phyloP scores from a whole-genome alignment of 2,888 invertebrate genomes.

The Apantesis nais region DNA sequence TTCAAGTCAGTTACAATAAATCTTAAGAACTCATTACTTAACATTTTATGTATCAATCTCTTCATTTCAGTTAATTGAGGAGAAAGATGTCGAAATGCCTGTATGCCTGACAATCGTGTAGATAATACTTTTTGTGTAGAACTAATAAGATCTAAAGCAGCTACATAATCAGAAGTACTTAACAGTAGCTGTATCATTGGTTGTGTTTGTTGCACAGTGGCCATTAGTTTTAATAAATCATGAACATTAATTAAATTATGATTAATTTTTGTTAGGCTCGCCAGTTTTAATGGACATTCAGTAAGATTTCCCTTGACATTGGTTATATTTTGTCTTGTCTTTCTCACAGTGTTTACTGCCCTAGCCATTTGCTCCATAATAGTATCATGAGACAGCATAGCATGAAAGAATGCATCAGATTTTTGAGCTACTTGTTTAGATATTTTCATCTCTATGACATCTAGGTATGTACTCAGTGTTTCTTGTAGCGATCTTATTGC shows the following conservation, averaged over 20 bases:
- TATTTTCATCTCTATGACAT: conserved; percentile 97
- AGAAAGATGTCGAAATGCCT: conserved; percentile 97
- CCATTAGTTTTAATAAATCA: conserved; percentile 94
- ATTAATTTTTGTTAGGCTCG: conserved; percentile 89
- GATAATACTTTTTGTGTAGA: conserved; percentile 97
- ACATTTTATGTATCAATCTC: conserved; percentile 97
- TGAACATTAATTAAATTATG: conserved; percentile 88
- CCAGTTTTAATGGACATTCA: conserved; percentile 91
- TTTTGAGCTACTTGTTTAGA: conserved; percentile 97
- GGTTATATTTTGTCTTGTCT: conserved; percentile 90
- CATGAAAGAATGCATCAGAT: conserved; percentile 98
- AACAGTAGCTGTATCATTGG: conserved; percentile 97
- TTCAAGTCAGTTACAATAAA: conserved; percentile 96
- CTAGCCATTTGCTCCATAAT: conserved; percentile 97
- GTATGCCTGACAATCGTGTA: conserved; percentile 95
- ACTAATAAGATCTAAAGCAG: conserved; percentile 97
- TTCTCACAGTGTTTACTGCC: conserved; percentile 91
- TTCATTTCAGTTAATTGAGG: conserved; percentile 98
- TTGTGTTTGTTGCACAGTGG: conserved; percentile 98
- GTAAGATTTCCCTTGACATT: conserved; percentile 92
- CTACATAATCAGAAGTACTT: conserved; percentile 98
- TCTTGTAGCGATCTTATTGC: conserved; percentile 92
- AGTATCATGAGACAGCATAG: conserved; percentile 99
- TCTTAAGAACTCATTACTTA: conserved; percentile 96
- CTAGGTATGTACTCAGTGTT: conserved; percentile 96